Conservation (phyloP, 2,113 vertebrate species). For the Leptosomus discolor region DNA sequence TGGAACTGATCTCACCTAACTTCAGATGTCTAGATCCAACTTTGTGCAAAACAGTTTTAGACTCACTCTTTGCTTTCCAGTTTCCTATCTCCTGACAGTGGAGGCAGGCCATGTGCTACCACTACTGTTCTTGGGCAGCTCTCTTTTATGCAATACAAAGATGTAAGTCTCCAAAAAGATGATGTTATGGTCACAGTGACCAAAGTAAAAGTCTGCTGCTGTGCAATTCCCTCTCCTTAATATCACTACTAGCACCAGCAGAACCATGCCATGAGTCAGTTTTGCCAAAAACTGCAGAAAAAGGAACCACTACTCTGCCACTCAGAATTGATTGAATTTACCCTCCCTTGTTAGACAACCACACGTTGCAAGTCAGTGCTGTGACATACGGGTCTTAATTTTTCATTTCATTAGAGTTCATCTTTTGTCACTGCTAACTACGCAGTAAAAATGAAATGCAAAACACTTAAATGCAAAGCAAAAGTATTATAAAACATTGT, state of each 20-base stretch:
- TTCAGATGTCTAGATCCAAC: neutral
- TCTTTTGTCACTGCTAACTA: neutral
- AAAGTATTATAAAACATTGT: neutral
- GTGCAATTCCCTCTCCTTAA: neutral
- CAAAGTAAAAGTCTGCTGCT: neutral
- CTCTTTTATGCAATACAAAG: neutral
- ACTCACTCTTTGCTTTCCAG: neutral
- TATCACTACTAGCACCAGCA: neutral
- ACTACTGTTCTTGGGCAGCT: neutral
- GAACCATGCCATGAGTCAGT: neutral
- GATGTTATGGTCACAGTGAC: accelerated
- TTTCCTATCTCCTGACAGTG: neutral
- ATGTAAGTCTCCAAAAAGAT: neutral
- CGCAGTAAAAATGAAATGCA: neutral
- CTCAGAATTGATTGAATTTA: neutral
- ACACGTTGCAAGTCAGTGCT: neutral
- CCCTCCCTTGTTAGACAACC: neutral
- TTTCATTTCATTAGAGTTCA: neutral
- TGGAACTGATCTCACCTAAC: neutral
- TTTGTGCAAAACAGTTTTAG: neutral
- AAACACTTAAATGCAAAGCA: neutral
- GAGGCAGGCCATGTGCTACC: neutral
- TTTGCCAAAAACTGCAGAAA: neutral
- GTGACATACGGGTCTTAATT: neutral
- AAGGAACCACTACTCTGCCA: neutral